Evolutionary conservation across 1,140 invertebrate genomes (phyloP), one percentile per base, ranked within the genome.

Genomic region (Danaus melanippus): DNA sequence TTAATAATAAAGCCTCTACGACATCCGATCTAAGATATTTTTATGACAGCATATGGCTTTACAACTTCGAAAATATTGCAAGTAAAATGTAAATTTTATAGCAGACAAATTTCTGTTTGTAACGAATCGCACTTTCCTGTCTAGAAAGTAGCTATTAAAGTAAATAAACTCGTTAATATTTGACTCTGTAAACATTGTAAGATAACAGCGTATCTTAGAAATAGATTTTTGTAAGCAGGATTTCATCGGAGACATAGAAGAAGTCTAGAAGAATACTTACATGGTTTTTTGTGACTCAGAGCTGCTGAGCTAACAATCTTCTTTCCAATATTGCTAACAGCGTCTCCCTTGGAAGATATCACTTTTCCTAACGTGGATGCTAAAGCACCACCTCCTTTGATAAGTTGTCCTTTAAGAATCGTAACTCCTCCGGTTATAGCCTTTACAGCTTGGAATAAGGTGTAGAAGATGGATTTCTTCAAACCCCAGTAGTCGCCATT

Each of bases 391-490:
- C 94, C 91, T 12, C 93, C 94, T 81, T 95, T 96, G 61, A 95
- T 92, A 5, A 96, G 76, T 73, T 95, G 93, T 4, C 94, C 94
- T 71, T 94, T 95, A 12, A 95, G 87, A 7, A 94, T 94, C 3
- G 95, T 91, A 2, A 95, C 92, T 21, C 94, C 93, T 11, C 94
- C 94, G 45, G 93, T 93, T 46, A 96, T 93, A 0, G 94, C 94
- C 76, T 95, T 95, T 0, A 94, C 90, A 9, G 94, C 93, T 89
- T 95, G 93, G 64, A 95, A 88, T 6, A 96, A 83, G 8, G 94
- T 94, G 73, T 92, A 91, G 9, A 95, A 76, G 52, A 95, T 92
- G 0, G 93, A 93, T 74, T 93, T 94, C 79, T 95, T 95, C 64
- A 95, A 88, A 12, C 91, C 89, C 91, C 91, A 94, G 42, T 92